Percentiles rank a stretch among this genome's conserved stretches.
phyloP scores from a whole-genome alignment of 2,888 invertebrate genomes.

The Sphinx pinastri region DNA sequence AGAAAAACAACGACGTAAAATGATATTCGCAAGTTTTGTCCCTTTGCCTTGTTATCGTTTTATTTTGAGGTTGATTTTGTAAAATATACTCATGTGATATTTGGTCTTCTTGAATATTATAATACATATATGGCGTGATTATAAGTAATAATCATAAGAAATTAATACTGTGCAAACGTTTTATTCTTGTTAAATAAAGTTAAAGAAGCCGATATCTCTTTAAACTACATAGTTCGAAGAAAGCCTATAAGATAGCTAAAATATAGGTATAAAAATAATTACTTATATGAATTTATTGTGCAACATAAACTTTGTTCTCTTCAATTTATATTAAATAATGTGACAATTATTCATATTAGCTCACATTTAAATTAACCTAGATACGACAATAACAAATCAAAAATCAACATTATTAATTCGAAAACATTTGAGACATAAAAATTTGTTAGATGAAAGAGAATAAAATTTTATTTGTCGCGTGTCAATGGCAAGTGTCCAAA shows the following conservation, averaged over 20 bases:
- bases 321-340: neutral
- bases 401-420: neutral
- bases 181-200: no score
- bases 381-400: neutral
- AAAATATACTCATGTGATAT: no score
- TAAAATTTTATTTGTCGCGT: neutral
- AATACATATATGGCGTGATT: no score
- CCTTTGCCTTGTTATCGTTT: neutral
- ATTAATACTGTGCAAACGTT: no score
- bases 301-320: neutral
- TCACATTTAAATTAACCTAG: neutral
- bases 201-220: no score
- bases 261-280: no score
- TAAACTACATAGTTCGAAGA: no score
- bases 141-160: no score
- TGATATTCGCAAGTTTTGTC: neutral
- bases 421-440: neutral
- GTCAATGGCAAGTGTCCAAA: conserved; percentile 27
- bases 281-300: no score
- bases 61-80: neutral
- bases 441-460: conserved; percentile 9
- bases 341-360: neutral
- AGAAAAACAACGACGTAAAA: neutral
- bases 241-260: no score
- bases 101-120: no score